Conservation (phyloP, 1,140 invertebrate genomes). For the Trypoxylus dichotomus region DNA sequence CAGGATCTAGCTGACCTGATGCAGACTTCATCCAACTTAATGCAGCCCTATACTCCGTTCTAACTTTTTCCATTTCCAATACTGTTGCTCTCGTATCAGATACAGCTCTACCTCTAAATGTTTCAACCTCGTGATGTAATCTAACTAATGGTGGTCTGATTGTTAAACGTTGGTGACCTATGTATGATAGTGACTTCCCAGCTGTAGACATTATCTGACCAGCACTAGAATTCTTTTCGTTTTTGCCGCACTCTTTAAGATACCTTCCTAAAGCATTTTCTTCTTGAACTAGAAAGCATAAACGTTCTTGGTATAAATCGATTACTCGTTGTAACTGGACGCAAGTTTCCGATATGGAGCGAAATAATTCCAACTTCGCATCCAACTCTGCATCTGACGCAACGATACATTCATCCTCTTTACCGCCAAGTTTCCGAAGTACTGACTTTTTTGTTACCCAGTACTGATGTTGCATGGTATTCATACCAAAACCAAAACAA, state of each 20-base stretch:
- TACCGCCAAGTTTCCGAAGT: slow-evolving; percentile 91
- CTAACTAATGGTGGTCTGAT: slow-evolving; percentile 84
- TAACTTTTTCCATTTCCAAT: slow-evolving; percentile 88
- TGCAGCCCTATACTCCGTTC: slow-evolving; percentile 95
- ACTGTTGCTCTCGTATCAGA: slow-evolving; percentile 91
- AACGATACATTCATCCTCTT: slow-evolving; percentile 96
- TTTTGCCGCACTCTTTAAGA: slow-evolving; percentile 91
- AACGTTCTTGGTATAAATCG: slow-evolving; percentile 90
- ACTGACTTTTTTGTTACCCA: slow-evolving; percentile 98
- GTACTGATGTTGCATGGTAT: slow-evolving; percentile 88
- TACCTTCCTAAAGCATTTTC: slow-evolving; percentile 95
- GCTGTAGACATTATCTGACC: slow-evolving; percentile 92
- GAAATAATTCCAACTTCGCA: slow-evolving; percentile 95
- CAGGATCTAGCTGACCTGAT: slow-evolving; percentile 94
- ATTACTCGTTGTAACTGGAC: slow-evolving; percentile 85
- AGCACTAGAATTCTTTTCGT: slow-evolving; percentile 79
- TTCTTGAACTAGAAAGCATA: slow-evolving; percentile 93
- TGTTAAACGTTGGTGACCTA: slow-evolving; percentile 91
- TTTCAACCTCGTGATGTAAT: slow-evolving; percentile 95
- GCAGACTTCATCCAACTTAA: slow-evolving; percentile 99
- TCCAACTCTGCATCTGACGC: slow-evolving; percentile 96
- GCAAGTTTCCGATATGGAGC: slow-evolving; percentile 92
- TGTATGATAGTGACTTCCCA: slow-evolving; percentile 92
- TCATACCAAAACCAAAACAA: slow-evolving; percentile 28
- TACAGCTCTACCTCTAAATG: slow-evolving; percentile 91